Conservation (phyloP, 2,888 invertebrate genomes). For the Smittia aterrima region DNA sequence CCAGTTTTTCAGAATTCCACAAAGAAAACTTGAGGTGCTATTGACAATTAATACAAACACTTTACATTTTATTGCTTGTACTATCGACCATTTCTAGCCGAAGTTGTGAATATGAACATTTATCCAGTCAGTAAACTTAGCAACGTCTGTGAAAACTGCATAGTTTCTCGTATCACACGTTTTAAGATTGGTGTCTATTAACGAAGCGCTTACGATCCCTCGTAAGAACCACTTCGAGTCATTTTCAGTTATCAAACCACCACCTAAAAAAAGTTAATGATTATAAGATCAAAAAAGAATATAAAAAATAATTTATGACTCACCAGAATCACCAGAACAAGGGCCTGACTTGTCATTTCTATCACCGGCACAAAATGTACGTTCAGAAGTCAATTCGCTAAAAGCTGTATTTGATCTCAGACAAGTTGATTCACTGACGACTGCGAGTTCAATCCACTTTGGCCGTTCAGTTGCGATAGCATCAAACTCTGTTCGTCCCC, state of each 20-base stretch:
- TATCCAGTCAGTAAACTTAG: constrained; percentile 32
- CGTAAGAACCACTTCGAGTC: constrained; percentile 32
- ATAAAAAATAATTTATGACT: neutral
- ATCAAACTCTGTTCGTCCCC: constrained; percentile 21
- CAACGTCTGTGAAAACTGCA: constrained; percentile 38
- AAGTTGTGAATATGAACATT: neutral
- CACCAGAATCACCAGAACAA: constrained; percentile 30
- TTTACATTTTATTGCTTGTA: neutral
- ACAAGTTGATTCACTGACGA: constrained; percentile 58
- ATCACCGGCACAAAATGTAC: constrained; percentile 52
- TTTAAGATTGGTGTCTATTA: neutral
- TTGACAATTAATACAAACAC: no score
- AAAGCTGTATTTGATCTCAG: constrained; percentile 54
- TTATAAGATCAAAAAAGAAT: neutral
- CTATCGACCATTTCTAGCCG: neutral
- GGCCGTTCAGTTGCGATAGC: constrained; percentile 49
- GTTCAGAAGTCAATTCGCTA: constrained; percentile 51
- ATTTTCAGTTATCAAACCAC: constrained; percentile 30
- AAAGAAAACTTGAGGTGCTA: no score
- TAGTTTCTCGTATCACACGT: constrained; percentile 32
- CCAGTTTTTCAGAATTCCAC: no score
- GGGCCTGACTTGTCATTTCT: constrained; percentile 10
- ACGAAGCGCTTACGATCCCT: constrained; percentile 27
- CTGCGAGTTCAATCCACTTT: constrained; percentile 53
- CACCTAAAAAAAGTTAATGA: neutral